Evolutionary conservation across 2,113 vertebrate genomes (phyloP), one percentile per base, ranked within the genome.

Genomic region (Urocitellus parryii): DNA sequence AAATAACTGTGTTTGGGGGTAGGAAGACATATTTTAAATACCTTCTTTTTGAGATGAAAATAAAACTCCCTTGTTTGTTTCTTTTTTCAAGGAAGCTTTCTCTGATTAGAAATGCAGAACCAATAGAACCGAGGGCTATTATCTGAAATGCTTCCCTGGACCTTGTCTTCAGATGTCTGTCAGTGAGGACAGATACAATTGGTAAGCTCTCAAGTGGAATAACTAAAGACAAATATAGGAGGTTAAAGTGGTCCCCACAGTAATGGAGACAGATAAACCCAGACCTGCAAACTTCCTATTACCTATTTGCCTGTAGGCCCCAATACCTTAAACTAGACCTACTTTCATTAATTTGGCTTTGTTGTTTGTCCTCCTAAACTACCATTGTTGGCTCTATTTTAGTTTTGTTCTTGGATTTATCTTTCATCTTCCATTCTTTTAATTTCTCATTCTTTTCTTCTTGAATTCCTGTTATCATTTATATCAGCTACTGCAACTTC

Each of bases 21-120:
- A 63, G 72, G 45, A 70, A 96, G 82, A 88, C 32, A 91, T 91
- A 82, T 93, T 96, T 93, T 88, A 96, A 95, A 84, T 96, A 92
- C 37, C 63, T 97, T 73, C 65, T 91, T 91, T 78, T 63, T 86
- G 39, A 80, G 34, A 91, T 91, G 70, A 91, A 95, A 95, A 94
- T 79, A 67, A 97, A 91, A 37, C 11, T 18, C 51, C 92, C 48
- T 91, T 96, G 45, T 88, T 86, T 97, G 91, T 94, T 97, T 92
- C 74, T 84, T 92, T 90, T 96, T 58, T 72, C 78, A 90, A 81
- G 65, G 89, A 91, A 82, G 92, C 37, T 45, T 92, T 96, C 70
- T 91, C 67, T 95, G 87, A 83, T 74, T 88, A 95, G 37, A 90
- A 95, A 92, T 85, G 56, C 72, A 73, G 80, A 88, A 45, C 32